Evolutionary conservation across 1,140 invertebrate species (phyloP), one percentile per base, ranked within the genome.

Genomic region (Holotrichia oblita): DNA sequence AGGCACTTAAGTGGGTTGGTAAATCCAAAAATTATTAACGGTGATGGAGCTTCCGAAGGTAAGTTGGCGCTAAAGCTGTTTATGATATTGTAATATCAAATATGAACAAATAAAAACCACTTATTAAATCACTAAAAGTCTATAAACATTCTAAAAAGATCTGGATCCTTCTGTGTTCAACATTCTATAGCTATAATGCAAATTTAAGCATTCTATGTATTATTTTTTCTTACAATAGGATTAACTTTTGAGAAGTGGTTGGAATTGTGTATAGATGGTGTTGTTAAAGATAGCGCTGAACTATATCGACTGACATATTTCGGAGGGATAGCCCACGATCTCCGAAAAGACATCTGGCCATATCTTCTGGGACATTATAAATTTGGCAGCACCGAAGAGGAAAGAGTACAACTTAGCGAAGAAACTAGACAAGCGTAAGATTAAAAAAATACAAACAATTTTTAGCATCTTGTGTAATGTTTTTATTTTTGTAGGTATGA

Each of bases 1-100:
- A 97, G 94, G 0, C 97, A 98, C 88, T 89, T 99, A 34, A 94
- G 95, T 42, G 96, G 95, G n/a, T 88, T 98, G 9, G 96, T 98
- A 0, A 91, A 94, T 85, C 88, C 90, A 2, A 89, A 89, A 78
- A 93, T 93, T 79, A 87, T 93, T 8, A 81, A 74, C 48, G 86
- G 83, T 6, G 85, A 88, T 34, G 85, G 83, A 20, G 85, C 86
- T 14, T 87, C 89, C 17, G 89, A 89, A 85, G 90, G 91, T 91
- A 84, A 81, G 77, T 17, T 17, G 1, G 44, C 7, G n/a, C 1
- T 14, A 69, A 20, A 69, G n/a, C n/a, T n/a, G n/a, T n/a, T n/a
- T n/a, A n/a, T n/a, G n/a, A n/a, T n/a, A n/a, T n/a, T n/a, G n/a
- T n/a, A n/a, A n/a, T n/a, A n/a, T n/a, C n/a, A n/a, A n/a, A n/a